Conservation (phyloP, 2,888 invertebrate species). For the Thyatira batis region DNA sequence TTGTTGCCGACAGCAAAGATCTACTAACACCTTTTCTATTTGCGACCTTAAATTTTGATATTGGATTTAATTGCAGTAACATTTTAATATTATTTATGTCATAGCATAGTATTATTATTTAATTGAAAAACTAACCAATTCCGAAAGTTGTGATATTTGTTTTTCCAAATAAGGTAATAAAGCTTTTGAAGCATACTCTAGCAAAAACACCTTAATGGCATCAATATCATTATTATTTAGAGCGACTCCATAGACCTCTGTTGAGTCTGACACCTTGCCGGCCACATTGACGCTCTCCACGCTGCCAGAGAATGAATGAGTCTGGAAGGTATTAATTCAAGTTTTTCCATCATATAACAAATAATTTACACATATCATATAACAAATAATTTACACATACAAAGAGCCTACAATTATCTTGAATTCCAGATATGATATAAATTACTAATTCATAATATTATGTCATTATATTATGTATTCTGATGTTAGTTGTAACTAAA, state of each 20-base stretch:
- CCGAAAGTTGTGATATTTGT: constrained; percentile 90
- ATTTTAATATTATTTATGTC: constrained; percentile 7
- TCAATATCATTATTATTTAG: constrained; percentile 93
- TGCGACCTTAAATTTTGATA: constrained; percentile 79
- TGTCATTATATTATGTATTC: no score
- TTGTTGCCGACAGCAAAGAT: constrained; percentile 96
- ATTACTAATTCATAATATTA: no score
- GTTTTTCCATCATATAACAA: no score
- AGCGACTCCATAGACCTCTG: constrained; percentile 87
- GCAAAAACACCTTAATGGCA: constrained; percentile 90
- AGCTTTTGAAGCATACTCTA: constrained; percentile 93
- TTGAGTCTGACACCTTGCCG: constrained; percentile 52
- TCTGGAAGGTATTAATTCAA: constrained; percentile 46
- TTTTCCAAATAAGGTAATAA: constrained; percentile 96
- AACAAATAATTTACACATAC: no score
- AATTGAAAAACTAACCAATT: constrained; percentile 81
- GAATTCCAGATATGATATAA: no score
- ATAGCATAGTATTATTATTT: constrained; percentile 5
- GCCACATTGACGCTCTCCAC: constrained; percentile 83
- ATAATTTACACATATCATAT: no score
- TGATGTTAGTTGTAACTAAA: no score
- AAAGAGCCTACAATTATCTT: no score
- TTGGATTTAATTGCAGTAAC: neutral
- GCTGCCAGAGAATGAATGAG: constrained; percentile 79
- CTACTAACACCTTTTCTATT: constrained; percentile 96